Evolutionary conservation across 2,113 vertebrate genomes (phyloP), one percentile per base, ranked within the genome.

Genomic region (Macroglossus sobrinus): DNA sequence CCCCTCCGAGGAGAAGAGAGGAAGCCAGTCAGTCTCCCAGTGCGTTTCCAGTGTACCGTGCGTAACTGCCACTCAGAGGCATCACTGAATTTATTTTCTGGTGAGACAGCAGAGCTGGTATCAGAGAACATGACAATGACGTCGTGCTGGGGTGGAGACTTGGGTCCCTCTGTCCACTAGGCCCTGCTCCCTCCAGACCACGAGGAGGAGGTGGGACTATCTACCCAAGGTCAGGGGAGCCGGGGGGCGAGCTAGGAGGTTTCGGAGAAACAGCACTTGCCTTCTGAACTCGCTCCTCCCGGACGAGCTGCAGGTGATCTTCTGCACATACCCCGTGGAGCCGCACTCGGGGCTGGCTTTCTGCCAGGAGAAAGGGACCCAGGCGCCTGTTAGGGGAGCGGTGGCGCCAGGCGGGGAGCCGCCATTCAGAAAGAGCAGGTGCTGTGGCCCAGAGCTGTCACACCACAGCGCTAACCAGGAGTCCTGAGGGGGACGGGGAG

Each of bases 241-340:
- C 40, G 22, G 91, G 38, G 1, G 6, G 22, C 26, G 38, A 33
- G 13, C 26, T 45, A n/a, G 7, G 18, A 21, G 16, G 53, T 35
- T 64, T 64, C 64, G 82, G 35, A 86, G 69, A 87, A 69, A 40
- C 4, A 7, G 35, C 50, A 69, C 98, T 97, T 88, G 98, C 99
- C 99, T 99, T 97, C 98, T 99, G 84, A 97, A 98, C 38, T 98
- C 98, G 0, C 96, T 98, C 85, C 88, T 98, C 91, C 98, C 98
- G 35, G 99, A 98, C 16, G 87, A 91, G 12, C 97, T 97, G 16
- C 99, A 99, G 89, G 80, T 98, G 93, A 99, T 98, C 50, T 96
- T 98, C 98, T 99, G 99, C 1, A 99, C 94, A 16, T 98, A 99
- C 7, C 99, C 99, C 0, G 99, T 99, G 64, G 82, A 91, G 2